Evolutionary conservation across 2,797 vertebrate species (phyloP), one percentile per base, ranked within the genome.

Genomic region (Lepus oiostolus): DNA sequence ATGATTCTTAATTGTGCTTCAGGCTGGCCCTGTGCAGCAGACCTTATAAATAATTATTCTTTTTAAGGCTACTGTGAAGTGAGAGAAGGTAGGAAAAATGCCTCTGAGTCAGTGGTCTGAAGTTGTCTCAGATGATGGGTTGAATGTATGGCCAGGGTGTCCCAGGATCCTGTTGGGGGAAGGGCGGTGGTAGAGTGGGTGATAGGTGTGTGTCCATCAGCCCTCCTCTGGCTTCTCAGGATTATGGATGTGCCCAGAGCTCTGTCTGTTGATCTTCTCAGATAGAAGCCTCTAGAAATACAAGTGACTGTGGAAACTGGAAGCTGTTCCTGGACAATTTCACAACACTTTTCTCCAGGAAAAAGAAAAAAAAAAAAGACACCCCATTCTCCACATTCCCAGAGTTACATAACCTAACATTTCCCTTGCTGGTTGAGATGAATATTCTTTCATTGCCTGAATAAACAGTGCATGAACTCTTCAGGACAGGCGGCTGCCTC

Each of bases 281-380:
- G 52, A 38, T 2, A 63, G 94, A 93, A 93, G 30, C 63, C n/a
- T 88, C 58, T 67, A 72, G 90, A 86, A 79, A 30, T 60, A 68
- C 35, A 42, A 70, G 82, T 9, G 54, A 62, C 67, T 42, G 52
- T 95, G 94, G 92, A 96, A 90, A 79, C 54, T 74, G 47, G 85
- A 83, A 11, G 42, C 71, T 87, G 63, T 94, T 90, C 72, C 65
- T 95, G 77, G 72, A 83, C 42, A 71, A 79, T 96, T 97, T 95
- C 86, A 70, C 84, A 96, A 95, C 65, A 58, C 58, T 95, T 92
- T 92, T 94, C 95, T 97, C 91, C 84, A 93, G 94, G 65, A 96
- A 95, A 94, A 87, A 74, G 6, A 13, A 62, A 75, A 90, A 60
- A 60, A 62, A 75, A n/a, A 85, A n/a, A 71, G 28, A 67, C 9